These are phyloP conservation scores for Drosophila mettleri DNA, from an alignment of 2,888 invertebrate species.

Conservation along the genomic window DNA sequence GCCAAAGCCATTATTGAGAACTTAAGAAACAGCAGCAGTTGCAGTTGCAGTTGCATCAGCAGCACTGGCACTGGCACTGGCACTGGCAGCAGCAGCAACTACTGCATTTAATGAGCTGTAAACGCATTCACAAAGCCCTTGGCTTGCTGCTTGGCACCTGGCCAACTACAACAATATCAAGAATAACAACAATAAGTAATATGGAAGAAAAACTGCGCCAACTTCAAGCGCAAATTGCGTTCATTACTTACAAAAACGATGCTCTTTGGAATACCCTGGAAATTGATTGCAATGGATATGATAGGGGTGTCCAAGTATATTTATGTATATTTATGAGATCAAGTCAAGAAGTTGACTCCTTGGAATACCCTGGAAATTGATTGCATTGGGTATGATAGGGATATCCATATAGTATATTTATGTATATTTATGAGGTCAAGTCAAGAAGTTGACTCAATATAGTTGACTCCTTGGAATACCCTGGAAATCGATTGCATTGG, in stretches of 20 bases:
- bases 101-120: slow-evolving; percentile 73
- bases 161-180: slow-evolving; percentile 24
- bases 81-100: slow-evolving; percentile 12
- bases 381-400: not conserved
- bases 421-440: not conserved
- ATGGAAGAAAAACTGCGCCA: slow-evolving; percentile 9
- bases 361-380: not conserved
- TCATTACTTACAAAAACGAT: slow-evolving; percentile 46
- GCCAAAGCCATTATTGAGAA: slow-evolving; percentile 16
- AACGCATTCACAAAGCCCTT: slow-evolving; percentile 52
- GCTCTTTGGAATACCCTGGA: slow-evolving; percentile 11
- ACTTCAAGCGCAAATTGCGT: slow-evolving; percentile 42
- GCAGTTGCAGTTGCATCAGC: slow-evolving; percentile 12
- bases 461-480: slow-evolving; percentile 10
- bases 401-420: not conserved
- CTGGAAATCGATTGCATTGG: not conserved
- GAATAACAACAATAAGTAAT: not conserved
- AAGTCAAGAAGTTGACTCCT: not conserved
- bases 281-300: not conserved
- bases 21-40: slow-evolving; percentile 7
- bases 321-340: not conserved
- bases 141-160: slow-evolving; percentile 55
- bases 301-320: not conserved
- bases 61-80: not conserved
- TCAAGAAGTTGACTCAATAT: not conserved